Conservation (phyloP, 2,113 vertebrate genomes). For the Potamarius usumacintae region DNA sequence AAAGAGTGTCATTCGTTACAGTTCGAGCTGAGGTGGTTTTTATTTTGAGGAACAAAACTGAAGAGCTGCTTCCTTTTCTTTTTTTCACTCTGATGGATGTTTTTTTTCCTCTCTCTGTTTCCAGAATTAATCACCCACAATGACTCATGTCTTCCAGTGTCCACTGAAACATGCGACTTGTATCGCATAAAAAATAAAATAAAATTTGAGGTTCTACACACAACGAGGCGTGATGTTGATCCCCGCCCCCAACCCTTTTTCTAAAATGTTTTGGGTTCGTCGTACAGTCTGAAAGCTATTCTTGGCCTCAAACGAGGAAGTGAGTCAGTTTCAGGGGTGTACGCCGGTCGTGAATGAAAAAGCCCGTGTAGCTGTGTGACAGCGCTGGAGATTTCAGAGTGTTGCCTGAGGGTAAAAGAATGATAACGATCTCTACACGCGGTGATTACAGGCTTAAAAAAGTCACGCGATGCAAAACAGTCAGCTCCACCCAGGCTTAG, state of each 20-base stretch:
- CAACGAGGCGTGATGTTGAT: background rate
- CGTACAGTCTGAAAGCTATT: background rate
- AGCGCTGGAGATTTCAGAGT: background rate
- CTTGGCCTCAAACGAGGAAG: background rate
- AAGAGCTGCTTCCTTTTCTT: constrained; percentile 14
- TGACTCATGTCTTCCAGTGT: background rate
- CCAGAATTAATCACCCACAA: background rate
- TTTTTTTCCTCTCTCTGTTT: background rate
- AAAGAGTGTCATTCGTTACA: background rate
- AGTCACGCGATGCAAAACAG: background rate
- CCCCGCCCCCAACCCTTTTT: too few relatives aligned
- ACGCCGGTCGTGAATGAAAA: background rate
- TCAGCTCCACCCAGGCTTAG: background rate
- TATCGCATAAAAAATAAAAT: background rate
- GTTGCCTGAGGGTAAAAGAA: background rate
- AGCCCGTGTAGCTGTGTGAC: background rate
- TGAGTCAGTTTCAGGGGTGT: background rate
- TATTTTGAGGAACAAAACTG: background rate
- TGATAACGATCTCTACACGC: background rate
- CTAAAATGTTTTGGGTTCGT: background rate
- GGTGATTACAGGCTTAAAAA: background rate
- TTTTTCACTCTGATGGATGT: background rate
- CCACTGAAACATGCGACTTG: background rate
- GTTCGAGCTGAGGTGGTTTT: background rate
- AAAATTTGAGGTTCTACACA: background rate